phyloP scores from a whole-genome alignment of 30 jellyfish, hydroid and myxozoan species.

The Chrysaora quinquecirrha region DNA sequence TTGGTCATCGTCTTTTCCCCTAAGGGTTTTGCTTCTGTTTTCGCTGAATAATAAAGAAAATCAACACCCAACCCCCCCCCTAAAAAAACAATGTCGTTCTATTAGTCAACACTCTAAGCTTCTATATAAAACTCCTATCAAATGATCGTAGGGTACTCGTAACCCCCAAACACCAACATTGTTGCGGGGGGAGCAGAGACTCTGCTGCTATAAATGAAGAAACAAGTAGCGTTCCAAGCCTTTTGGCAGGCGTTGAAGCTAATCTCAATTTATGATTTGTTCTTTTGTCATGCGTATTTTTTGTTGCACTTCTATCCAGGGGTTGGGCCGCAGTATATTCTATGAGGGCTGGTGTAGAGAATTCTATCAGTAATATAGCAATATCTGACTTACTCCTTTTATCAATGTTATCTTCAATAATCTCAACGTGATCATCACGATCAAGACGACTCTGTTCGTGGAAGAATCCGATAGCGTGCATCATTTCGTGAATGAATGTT shows the following conservation, averaged over 20 bases:
- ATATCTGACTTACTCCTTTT: constrained; percentile 10
- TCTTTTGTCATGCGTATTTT: neutral
- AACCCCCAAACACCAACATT: too few relatives aligned
- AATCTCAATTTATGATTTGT: neutral
- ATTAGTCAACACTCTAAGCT: too few relatives aligned
- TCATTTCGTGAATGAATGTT: constrained; percentile 48
- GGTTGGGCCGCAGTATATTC: too few relatives aligned
- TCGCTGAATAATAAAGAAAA: too few relatives aligned
- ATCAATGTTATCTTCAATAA: constrained; percentile 38
- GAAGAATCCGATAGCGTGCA: constrained; percentile 61
- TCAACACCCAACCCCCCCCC: too few relatives aligned
- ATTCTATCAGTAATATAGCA: neutral
- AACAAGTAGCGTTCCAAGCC: neutral
- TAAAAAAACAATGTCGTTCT: too few relatives aligned
- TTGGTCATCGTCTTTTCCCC: too few relatives aligned
- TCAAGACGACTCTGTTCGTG: constrained; percentile 63
- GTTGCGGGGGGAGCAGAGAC: too few relatives aligned
- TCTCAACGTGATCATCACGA: constrained; percentile 34
- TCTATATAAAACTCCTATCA: too few relatives aligned
- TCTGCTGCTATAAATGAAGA: neutral
- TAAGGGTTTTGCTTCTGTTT: too few relatives aligned
- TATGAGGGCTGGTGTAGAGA: neutral
- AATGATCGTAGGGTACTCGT: too few relatives aligned
- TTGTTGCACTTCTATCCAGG: too few relatives aligned
- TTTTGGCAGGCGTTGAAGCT: neutral